Evolutionary conservation across 2,888 invertebrate genomes (phyloP), one percentile per base, ranked within the genome.

Genomic region (Euproctis similis): DNA sequence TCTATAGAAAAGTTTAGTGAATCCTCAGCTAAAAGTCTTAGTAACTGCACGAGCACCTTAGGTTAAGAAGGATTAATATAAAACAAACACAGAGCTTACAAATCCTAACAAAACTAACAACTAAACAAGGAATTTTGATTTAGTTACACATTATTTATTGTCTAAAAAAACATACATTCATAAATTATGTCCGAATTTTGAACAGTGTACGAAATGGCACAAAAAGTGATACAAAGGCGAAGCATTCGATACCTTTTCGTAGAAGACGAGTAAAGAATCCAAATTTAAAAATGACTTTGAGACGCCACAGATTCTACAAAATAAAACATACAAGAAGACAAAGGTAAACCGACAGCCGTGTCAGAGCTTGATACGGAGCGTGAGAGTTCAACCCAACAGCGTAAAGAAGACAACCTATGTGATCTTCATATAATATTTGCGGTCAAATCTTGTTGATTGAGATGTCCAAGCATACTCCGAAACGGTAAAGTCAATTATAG

Each of bases 191-290:
- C 56, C 47, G 62, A 67, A 67, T 70, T 62, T 54, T n/a, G 52
- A 71, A 67, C 74, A 69, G 64, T 63, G 66, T 71, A 63, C 57
- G 61, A 60, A 59, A 65, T 72, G 57, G 59, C 60, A 66, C 77
- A 82, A 82, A 82, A 84, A 84, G 80, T 77, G 70, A 75, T 77
- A 84, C 82, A 84, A 82, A 82, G 82, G 80, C 75, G 73, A 77
- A 70, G 73, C 66, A 78, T 78, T 68, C 75, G 74, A 77, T 80
- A 72, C 75, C 75, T 74, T 78, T 84, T 82, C 81, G 72, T 69
- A 77, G 82, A 82, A 84, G 68, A 76, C 72, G 65, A 68, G 65
- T 60, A 76, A 78, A 76, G 80, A 82, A 81, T 82, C 74, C 70
- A 77, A 78, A 77, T 80, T 74, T 66, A 69, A 75, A 72, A 73